These are phyloP conservation scores for Anguilla rostrata DNA, from an alignment of 2,113 vertebrate species.

Conservation along the genomic window DNA sequence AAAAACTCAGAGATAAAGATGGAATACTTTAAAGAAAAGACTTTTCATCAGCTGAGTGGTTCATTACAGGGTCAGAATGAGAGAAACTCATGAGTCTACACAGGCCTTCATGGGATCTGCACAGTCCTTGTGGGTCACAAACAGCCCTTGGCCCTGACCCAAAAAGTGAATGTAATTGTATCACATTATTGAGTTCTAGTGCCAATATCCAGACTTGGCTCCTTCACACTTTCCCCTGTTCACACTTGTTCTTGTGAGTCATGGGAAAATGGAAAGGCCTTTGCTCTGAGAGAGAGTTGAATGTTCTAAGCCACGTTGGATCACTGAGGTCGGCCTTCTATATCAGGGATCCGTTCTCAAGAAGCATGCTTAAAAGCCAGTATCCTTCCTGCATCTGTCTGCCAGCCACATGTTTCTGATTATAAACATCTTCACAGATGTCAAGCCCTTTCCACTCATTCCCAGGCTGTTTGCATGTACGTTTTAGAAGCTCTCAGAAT, in stretches of 20 bases:
- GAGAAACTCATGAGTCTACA: not conserved
- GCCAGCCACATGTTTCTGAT: slow-evolving; percentile 22
- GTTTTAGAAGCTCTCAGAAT: slow-evolving; percentile 5
- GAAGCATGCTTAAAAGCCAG: slow-evolving; percentile 17
- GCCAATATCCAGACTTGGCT: not conserved
- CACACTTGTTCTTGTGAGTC: not conserved
- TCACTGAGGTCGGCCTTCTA: not conserved
- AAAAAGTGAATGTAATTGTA: slow-evolving; percentile 11
- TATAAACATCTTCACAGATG: slow-evolving; percentile 34
- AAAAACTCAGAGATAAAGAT: not conserved
- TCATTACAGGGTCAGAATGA: not conserved
- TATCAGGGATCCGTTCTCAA: not conserved
- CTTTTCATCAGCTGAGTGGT: not conserved
- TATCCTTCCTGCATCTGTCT: slow-evolving; percentile 35
- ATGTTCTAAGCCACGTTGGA: not conserved
- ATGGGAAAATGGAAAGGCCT: not conserved
- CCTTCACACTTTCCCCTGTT: not conserved
- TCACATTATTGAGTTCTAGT: slow-evolving; percentile 1
- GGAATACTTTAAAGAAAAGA: not conserved
- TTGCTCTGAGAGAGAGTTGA: not conserved
- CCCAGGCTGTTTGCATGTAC: slow-evolving; percentile 16
- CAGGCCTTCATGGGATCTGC: not conserved
- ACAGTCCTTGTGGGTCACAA: not conserved
- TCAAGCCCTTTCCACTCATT: slow-evolving; percentile 1
- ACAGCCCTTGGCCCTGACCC: not conserved